A percentile compares a stretch with the other conserved stretches of the same genome.
These are phyloP conservation scores for Labroides dimidiatus DNA, from an alignment of 2,797 vertebrate genomes.

Conservation along the genomic window DNA sequence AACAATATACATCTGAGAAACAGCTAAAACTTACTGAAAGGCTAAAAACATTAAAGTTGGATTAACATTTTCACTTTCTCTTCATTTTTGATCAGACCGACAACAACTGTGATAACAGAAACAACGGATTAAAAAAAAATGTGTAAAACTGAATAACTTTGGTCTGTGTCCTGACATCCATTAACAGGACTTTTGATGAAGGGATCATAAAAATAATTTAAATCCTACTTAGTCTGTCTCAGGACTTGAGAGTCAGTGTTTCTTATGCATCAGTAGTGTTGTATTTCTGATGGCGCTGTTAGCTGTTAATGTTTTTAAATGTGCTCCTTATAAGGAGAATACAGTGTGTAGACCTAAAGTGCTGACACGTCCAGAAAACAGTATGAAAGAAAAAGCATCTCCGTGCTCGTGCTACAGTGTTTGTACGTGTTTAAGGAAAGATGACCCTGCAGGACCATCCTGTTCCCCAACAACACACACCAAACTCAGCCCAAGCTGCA, in stretches of 20 bases:
- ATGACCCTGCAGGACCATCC: not conserved
- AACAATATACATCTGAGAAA: not conserved
- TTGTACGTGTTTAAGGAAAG: not conserved
- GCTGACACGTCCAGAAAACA: not conserved
- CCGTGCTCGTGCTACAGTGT: not conserved
- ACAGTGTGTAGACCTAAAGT: not conserved
- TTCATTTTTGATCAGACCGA: not conserved
- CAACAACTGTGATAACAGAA: conserved; percentile 2
- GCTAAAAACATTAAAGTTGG: conserved; percentile 6
- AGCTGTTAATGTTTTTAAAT: too few relatives aligned
- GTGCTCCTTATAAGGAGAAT: too few relatives aligned
- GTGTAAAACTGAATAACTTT: not conserved
- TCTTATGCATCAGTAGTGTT: too few relatives aligned
- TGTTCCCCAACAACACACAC: not conserved
- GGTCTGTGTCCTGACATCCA: not conserved
- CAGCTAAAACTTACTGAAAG: conserved; percentile 12
- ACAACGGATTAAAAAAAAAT: not conserved
- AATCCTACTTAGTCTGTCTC: too few relatives aligned
- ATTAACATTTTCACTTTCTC: not conserved
- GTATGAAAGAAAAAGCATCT: not conserved
- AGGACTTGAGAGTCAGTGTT: too few relatives aligned
- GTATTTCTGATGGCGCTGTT: too few relatives aligned
- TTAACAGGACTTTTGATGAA: too few relatives aligned
- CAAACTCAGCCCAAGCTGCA: conserved; percentile 11
- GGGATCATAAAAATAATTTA: too few relatives aligned